Evolutionary conservation across 2,113 vertebrate species (phyloP).

Genomic region (Urocolius indicus): DNA sequence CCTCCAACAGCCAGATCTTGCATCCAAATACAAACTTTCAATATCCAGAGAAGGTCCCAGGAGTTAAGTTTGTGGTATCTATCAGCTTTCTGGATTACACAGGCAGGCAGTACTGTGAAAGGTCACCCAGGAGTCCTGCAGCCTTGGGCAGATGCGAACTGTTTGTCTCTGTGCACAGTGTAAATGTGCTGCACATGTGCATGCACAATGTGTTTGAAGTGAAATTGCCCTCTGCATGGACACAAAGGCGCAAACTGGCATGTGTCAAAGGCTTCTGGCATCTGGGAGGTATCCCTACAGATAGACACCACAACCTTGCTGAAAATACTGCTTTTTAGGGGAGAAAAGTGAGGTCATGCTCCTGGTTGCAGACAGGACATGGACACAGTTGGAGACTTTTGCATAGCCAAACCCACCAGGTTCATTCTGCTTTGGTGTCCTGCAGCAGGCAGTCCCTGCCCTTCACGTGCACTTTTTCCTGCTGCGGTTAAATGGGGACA

Average conservation of each 20-base stretch:
- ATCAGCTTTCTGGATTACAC: neutral
- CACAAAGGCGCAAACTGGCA: neutral
- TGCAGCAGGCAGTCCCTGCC: neutral
- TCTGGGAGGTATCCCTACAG: neutral
- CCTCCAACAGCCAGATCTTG: neutral
- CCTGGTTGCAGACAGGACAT: neutral
- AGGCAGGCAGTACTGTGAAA: neutral
- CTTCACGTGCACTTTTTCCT: neutral
- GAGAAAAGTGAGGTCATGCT: neutral
- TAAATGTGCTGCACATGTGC: fast-evolving
- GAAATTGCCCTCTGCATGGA: fast-evolving
- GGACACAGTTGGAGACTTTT: fast-evolving
- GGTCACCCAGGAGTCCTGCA: neutral
- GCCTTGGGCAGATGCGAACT: neutral
- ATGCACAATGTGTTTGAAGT: neutral
- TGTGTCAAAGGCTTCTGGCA: neutral
- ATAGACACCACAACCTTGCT: neutral
- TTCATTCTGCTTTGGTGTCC: neutral
- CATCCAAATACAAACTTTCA: neutral
- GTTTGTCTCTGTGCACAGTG: neutral
- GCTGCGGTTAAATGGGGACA: neutral
- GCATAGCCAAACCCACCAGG: neutral
- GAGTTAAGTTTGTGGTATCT: neutral
- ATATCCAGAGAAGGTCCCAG: neutral
- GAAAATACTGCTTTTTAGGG: neutral